Base-by-base conservation (phyloP, 2,113 vertebrate species). In the Limanda limanda region DNA sequence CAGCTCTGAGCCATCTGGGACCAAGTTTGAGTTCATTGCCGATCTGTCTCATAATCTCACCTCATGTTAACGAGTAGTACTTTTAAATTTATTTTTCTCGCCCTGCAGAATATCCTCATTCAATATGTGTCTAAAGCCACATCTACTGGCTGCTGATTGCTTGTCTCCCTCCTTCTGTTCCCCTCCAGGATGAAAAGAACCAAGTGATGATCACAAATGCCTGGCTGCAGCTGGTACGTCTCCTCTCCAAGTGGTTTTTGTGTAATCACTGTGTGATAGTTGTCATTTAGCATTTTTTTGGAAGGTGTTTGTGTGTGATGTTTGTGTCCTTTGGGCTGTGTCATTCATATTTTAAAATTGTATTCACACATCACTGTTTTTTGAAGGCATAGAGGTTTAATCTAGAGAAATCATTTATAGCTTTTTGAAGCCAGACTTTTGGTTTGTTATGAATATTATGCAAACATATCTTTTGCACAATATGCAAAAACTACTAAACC, bases 141-240 rank as follows among this genome's bases (percentile, higher is more conserved):
- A 24, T 68, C 11, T 27, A 21, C 67, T 78, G 17, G 1, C 63
- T 35, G 48, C 54, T 85, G 78, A 85, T 86, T 48, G 60, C 71
- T 65, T 63, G 3, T 61, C 45, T 83, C 40, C 72, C 76, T 88
- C 1, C 25, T 45, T 8, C 31, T 74, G 21, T 72, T 79, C 51
- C 12, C 18, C 5, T 89, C 72, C 88, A 97, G 96, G 96, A 97
- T 76, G 96, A 97, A 88, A 97, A 97, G 94, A 97, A 97, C 89
- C 96, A 97, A 78, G 95, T 97, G 69, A 74, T 97, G 91, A 95
- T 97, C 83, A 96, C 96, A 62, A 97, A 97, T 25, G 95, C 95
- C 24, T 97, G 96, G 96, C 91, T 97, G 75, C 95, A 97, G 79
- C 91, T 97, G 96, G 96, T 97, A 91, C 79, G 95, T 94, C 87